Base-by-base conservation (phyloP, 2,888 invertebrate genomes). In the Cacoxenus indagator region DNA sequence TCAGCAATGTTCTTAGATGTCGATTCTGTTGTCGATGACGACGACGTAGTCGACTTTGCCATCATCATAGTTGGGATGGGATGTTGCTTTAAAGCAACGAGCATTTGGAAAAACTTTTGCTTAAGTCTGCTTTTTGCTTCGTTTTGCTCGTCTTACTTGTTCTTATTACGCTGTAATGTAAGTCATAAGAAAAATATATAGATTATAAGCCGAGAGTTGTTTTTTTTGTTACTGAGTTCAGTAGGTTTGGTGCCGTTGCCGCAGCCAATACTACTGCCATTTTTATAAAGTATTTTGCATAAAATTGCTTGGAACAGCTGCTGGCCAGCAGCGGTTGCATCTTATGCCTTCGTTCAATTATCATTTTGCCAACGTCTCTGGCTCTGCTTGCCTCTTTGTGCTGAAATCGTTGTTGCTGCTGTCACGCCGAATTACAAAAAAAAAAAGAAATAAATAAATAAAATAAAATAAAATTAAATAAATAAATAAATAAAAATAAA, bases 261-360 rank as follows among this genome's bases (percentile, higher is more conserved):
- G 67, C 48, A 37, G 48, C 65, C 37, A 43, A 45, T 48, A n/a
- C 46, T 27, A 24, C 24, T 37, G 62, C 62, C 31, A 48, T 24
- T 51, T 62, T 62, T 54, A 67, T 67, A 62, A 67, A 67, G 62
- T 67, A 62, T 62, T 67, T 62, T 61, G 67, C 67, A 67, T 67
- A 67, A 67, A 67, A 67, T 48, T 51, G 62, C 54, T 62, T 27
- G 26, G 37, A 67, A 62, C 67, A 67, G 67, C 67, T 67, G 67
- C 62, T 67, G 62, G 59, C 66, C 66, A 59, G 68, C 72, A 65
- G 26, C 61, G 61, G 61, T 43, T 62, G 61, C 45, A 22, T 62
- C 61, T 43, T 62, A 22, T 62, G 24, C 24, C 14, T 55, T 55
- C 14, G 55, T 27, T 27, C 6, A 57, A 8, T 57, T 57, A 29